Evolutionary conservation across 1,140 invertebrate genomes (phyloP).

Genomic region (Onthophagus taurus): DNA sequence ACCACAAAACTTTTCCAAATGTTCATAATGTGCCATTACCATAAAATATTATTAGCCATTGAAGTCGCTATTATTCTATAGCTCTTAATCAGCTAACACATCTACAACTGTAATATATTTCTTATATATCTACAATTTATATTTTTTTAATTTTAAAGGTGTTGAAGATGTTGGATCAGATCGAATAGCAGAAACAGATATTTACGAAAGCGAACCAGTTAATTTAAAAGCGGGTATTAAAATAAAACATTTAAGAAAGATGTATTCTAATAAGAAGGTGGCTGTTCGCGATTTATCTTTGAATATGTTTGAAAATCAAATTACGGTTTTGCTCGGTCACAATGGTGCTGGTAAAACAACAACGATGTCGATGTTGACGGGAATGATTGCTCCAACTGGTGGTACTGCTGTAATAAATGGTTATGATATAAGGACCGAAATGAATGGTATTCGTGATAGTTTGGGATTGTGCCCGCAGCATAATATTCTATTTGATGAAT

Average conservation of each 20-base stretch:
- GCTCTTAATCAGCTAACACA: not conserved
- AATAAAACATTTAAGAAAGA: conserved; percentile 52
- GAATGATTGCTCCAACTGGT: conserved; percentile 49
- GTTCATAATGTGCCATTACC: not conserved
- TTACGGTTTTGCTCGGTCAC: conserved; percentile 64
- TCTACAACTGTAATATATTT: not conserved
- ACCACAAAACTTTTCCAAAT: too few species aligned
- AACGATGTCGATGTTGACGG: conserved; percentile 70
- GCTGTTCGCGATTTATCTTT: conserved; percentile 61
- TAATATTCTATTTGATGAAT: conserved; percentile 80
- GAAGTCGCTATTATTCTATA: too few species aligned
- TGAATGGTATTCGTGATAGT: conserved; percentile 49
- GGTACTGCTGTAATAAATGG: conserved; percentile 60
- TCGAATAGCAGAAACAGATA: conserved; percentile 22
- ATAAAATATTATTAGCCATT: not conserved
- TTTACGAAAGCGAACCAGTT: conserved; percentile 49
- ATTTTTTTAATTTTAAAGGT: conserved; percentile 1
- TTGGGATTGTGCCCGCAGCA: conserved; percentile 88
- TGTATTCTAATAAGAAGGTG: conserved; percentile 43
- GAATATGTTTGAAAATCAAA: conserved; percentile 55
- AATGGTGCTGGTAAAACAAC: conserved; percentile 63
- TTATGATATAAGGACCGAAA: conserved; percentile 50
- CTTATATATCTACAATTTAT: not conserved
- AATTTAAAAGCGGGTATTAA: conserved; percentile 49
- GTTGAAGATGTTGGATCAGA: conserved; percentile 7